Base-by-base conservation (phyloP, 2,113 vertebrate genomes). In the Cebidichthys violaceus region DNA sequence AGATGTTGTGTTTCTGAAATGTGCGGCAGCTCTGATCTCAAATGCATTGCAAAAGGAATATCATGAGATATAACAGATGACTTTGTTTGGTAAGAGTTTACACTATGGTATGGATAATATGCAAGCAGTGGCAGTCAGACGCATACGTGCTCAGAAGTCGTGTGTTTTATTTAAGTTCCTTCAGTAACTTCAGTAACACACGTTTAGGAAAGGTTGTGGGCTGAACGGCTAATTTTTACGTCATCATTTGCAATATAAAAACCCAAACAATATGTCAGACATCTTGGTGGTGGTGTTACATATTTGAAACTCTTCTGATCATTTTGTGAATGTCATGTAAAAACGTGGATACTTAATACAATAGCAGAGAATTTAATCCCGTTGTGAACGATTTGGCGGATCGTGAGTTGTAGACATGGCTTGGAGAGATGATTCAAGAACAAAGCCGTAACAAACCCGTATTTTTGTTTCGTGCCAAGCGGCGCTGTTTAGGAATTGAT, bases 401-500 rank as follows among this genome's bases (percentile, higher is more conserved):
- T 35, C 10, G 55, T 20, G 85, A 61, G 11, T 45, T 45, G 39
- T 10, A 86, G 52, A 67, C 73, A 37, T 72, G 33, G 15, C 66
- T n/a, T 18, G 31, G 41, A 66, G 71, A 69, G 52, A 82, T 77
- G 68, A 86, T 68, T 75, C 37, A 59, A 83, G 10, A 8, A 41
- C 27, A 84, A 82, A 77, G 43, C 47, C 54, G 14, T n/a, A 73
- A 70, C 68, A 8, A 81, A 70, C 27, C n/a, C 37, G 43, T 67
- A 37, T 66, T 54, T 35, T 85, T 66, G 50, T 35, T 85, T 77
- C 64, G 65, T 75, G 75, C 79, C 77, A 68, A 85, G 74, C 45
- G n/a, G 27, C 67, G 67, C 82, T 88, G 55, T 83, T 90, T 76
- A 86, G 86, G 81, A 87, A 91, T 92, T 86, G 69, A 85, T 91